Conservation (phyloP, 2,113 vertebrate species). For the Misgurnus mizolepis region DNA sequence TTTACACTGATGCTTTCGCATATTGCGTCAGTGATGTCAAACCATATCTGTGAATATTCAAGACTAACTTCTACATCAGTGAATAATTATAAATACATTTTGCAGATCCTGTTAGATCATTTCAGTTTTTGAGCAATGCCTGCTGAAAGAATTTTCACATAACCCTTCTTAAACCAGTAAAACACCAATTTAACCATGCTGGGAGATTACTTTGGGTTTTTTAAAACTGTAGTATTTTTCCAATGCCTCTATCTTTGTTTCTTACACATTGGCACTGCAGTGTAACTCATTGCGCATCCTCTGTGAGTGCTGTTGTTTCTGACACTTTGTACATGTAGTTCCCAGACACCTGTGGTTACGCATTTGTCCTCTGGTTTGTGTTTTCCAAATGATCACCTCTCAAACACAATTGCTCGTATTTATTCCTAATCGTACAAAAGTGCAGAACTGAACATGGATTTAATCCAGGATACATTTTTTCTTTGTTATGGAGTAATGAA, state of each 20-base stretch:
- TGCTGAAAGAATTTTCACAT: no score
- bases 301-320: not conserved
- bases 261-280: not conserved
- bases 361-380: not conserved
- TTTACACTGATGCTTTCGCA: not conserved
- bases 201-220: no score
- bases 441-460: slow-evolving; percentile 5
- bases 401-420: not conserved
- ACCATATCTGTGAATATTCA: not conserved
- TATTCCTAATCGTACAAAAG: not conserved
- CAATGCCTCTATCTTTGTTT: not conserved
- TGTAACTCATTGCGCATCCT: no score
- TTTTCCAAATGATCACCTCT: not conserved
- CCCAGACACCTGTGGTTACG: not conserved
- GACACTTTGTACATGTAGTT: not conserved
- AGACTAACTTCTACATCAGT: not conserved
- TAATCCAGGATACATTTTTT: not conserved
- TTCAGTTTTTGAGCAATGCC: not conserved
- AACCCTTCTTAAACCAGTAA: no score
- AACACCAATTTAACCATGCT: no score
- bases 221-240: no score
- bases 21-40: not conserved
- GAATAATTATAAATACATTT: not conserved
- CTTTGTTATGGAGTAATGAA: not conserved
- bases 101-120: not conserved